Percentiles rank a stretch among this genome's conserved stretches.
These are phyloP conservation scores for Heliothis virescens DNA, from an alignment of 1,140 invertebrate genomes.

Conservation along the genomic window DNA sequence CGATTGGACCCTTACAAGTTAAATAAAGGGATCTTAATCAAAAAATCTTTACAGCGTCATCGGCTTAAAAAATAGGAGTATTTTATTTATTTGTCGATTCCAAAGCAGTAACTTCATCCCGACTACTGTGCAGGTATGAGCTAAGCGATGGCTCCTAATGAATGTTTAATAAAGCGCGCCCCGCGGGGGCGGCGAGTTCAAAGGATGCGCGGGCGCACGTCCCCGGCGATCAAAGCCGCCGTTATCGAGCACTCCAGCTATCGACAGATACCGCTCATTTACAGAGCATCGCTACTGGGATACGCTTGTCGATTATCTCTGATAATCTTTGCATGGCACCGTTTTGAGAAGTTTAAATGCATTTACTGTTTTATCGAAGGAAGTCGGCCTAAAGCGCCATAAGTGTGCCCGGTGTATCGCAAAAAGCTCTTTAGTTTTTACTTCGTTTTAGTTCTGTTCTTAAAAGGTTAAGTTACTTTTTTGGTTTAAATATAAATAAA, in stretches of 20 bases:
- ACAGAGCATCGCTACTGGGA: conserved; percentile 66
- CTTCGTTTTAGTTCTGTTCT: not conserved
- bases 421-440: conserved; percentile 18
- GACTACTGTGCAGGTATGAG: conserved; percentile 54
- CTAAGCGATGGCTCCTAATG: conserved; percentile 68
- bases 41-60: conserved; percentile 40
- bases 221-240: conserved; percentile 74
- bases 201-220: conserved; percentile 69
- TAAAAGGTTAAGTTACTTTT: too few relatives aligned
- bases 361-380: conserved; percentile 7
- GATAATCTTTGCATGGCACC: conserved; percentile 33
- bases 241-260: conserved; percentile 77
- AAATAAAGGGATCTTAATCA: conserved; percentile 26
- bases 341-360: conserved; percentile 23
- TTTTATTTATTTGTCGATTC: conserved; percentile 50
- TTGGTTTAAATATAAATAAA: too few relatives aligned
- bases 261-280: conserved; percentile 67
- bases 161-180: conserved; percentile 74
- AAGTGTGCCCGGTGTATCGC: not conserved
- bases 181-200: conserved; percentile 76
- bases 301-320: conserved; percentile 52
- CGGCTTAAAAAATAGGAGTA: conserved; percentile 14
- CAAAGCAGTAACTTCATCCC: conserved; percentile 44
- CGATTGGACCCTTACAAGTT: not conserved
- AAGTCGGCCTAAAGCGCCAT: not conserved